These are phyloP conservation scores for Mylabris sibirica DNA, from an alignment of 2,888 invertebrate species.

Conservation along the genomic window DNA sequence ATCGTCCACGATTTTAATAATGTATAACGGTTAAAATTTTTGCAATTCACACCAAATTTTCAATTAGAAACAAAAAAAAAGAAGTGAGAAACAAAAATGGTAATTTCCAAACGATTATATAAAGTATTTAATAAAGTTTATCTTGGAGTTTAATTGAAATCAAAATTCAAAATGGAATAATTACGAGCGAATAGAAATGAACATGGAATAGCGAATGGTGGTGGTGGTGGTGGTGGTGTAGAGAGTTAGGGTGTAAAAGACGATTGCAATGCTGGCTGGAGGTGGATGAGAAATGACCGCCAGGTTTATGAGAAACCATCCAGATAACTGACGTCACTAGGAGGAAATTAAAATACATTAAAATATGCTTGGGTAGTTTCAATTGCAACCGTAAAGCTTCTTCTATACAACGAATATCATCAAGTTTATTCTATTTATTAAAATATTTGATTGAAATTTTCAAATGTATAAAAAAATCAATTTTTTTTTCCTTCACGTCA, in stretches of 20 bases:
- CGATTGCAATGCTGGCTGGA: background rate
- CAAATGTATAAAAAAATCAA: background rate
- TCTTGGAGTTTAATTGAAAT: slow-evolving; percentile 54
- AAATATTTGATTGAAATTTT: slow-evolving; percentile 20
- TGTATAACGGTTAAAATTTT: slow-evolving; percentile 27
- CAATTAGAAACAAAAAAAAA: too few species aligned
- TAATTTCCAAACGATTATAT: slow-evolving; percentile 44
- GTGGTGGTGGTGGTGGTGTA: slow-evolving; percentile 27
- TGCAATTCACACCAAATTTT: slow-evolving; percentile 32
- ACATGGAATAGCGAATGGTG: slow-evolving; percentile 24
- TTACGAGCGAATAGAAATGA: slow-evolving; percentile 50
- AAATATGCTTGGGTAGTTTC: slow-evolving; percentile 45
- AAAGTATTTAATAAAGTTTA: slow-evolving; percentile 47
- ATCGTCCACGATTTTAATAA: slow-evolving; percentile 25
- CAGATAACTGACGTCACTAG: slow-evolving; percentile 44
- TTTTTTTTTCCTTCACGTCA: too few species aligned
- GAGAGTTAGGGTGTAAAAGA: too few species aligned
- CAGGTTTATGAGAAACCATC: slow-evolving; percentile 46
- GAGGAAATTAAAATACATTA: slow-evolving; percentile 49
- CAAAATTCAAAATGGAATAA: slow-evolving; percentile 56
- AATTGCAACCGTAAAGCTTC: slow-evolving; percentile 28
- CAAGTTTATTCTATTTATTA: slow-evolving; percentile 29
- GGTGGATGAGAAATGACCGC: slow-evolving; percentile 47
- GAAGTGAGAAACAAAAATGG: slow-evolving; percentile 32
- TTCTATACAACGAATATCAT: slow-evolving; percentile 20